A percentile compares a stretch with the other conserved stretches of the same genome.
phyloP scores from a whole-genome alignment of 2,888 invertebrate genomes.

The Pseudolycoriella hygida region DNA sequence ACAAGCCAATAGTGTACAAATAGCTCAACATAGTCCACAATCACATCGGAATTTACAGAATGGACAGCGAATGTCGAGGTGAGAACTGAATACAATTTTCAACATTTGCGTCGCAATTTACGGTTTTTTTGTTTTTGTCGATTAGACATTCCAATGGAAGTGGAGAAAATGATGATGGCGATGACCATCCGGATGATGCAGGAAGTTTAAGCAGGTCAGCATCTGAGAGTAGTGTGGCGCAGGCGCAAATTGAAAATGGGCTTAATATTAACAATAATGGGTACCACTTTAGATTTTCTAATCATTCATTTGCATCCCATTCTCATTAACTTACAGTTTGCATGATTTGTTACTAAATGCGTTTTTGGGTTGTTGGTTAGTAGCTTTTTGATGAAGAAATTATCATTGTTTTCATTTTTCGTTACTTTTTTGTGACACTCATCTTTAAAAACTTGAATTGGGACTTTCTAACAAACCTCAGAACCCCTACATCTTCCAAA shows the following conservation, averaged over 20 bases:
- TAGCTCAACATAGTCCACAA: conserved; percentile 29
- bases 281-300: conserved; percentile 16
- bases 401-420: too few species aligned
- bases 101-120: neutral
- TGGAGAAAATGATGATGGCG: conserved; percentile 46
- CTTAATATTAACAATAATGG: conserved; percentile 31
- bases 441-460: too few species aligned
- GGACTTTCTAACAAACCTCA: too few species aligned
- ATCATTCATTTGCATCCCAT: neutral
- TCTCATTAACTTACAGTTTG: neutral
- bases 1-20: conserved; percentile 50
- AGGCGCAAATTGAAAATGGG: conserved; percentile 28
- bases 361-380: too few species aligned
- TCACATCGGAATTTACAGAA: conserved; percentile 25
- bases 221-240: conserved; percentile 72
- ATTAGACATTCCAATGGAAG: conserved; percentile 57
- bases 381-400: too few species aligned
- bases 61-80: conserved; percentile 29
- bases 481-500: too few species aligned
- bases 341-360: too few species aligned
- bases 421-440: too few species aligned
- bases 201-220: conserved; percentile 79
- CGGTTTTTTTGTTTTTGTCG: conserved; percentile 11
- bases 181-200: conserved; percentile 30
- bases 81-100: neutral